These are phyloP conservation scores for Odiellus spinosus DNA, from an alignment of 2,888 invertebrate species.

Conservation along the genomic window DNA sequence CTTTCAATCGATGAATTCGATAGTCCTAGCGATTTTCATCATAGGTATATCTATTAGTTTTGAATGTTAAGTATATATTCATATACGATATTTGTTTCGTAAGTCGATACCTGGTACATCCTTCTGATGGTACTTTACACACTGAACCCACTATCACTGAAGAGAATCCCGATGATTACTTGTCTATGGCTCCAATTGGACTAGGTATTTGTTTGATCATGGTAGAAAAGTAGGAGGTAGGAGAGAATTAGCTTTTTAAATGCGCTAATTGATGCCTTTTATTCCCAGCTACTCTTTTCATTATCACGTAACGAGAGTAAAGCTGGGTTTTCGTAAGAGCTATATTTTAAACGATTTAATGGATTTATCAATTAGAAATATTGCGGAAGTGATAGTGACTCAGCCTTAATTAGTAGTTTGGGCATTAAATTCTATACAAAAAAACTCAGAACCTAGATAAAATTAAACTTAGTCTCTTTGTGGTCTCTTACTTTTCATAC, in stretches of 20 bases:
- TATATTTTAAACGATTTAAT: too few species aligned
- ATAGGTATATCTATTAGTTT: slow-evolving; percentile 8
- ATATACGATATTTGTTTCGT: background rate
- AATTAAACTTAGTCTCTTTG: background rate
- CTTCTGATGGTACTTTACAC: slow-evolving; percentile 12
- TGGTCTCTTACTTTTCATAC: background rate
- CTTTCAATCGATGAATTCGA: slow-evolving; percentile 19
- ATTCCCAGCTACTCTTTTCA: too few species aligned
- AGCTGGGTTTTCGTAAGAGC: too few species aligned
- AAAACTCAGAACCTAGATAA: background rate
- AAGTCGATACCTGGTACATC: background rate
- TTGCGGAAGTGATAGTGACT: background rate
- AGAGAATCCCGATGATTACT: slow-evolving; percentile 43
- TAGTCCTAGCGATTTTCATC: slow-evolving; percentile 13
- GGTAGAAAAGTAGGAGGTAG: too few species aligned
- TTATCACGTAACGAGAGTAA: too few species aligned
- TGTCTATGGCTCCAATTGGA: slow-evolving; percentile 10
- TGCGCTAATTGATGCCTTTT: too few species aligned
- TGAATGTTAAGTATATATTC: background rate
- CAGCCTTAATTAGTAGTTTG: slow-evolving; percentile 6
- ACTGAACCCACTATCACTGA: slow-evolving; percentile 44
- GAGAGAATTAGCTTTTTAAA: too few species aligned
- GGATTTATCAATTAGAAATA: background rate
- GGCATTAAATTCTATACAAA: slow-evolving; percentile 12
- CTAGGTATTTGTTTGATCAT: too few species aligned